Evolutionary conservation across 1,140 invertebrate species (phyloP).

Genomic region (Atta cephalotes): DNA sequence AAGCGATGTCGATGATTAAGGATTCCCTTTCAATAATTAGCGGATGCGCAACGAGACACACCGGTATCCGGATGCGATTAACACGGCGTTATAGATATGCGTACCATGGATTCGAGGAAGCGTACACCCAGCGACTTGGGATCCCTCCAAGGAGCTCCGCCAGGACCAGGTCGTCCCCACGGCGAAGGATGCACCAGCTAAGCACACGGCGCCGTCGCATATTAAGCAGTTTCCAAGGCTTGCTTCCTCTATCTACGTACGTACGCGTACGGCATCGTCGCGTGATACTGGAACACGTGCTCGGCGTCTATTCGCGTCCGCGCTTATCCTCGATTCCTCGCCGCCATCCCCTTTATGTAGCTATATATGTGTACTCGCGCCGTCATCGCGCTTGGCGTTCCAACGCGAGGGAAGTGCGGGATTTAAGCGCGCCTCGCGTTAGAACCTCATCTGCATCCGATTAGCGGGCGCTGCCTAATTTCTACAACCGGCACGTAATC

Average conservation of each 20-base stretch:
- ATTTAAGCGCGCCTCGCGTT: slow-evolving; percentile 6
- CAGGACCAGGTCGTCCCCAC: slow-evolving; percentile 89
- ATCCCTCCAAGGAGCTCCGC: slow-evolving; percentile 89
- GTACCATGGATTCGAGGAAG: slow-evolving; percentile 90
- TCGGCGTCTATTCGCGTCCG: slow-evolving; percentile 13
- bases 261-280: slow-evolving; percentile 41
- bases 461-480: slow-evolving; percentile 45
- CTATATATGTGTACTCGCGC: background rate
- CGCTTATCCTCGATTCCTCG: slow-evolving; percentile 4
- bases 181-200: slow-evolving; percentile 87
- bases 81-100: slow-evolving; percentile 70
- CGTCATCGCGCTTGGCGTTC: background rate
- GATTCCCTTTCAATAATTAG: slow-evolving; percentile 51
- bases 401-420: background rate
- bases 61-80: slow-evolving; percentile 31
- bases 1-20: slow-evolving; percentile 32
- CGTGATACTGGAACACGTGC: slow-evolving; percentile 44
- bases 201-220: slow-evolving; percentile 77
- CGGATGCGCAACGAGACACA: slow-evolving; percentile 3
- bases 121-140: slow-evolving; percentile 88
- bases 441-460: slow-evolving; percentile 61
- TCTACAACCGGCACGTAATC: slow-evolving; percentile 44
- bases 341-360: background rate
- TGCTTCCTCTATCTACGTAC: slow-evolving; percentile 56
- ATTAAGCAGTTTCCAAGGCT: slow-evolving; percentile 76